Evolutionary conservation across 2,888 invertebrate species (phyloP).

Genomic region (Xestia ashworthii): DNA sequence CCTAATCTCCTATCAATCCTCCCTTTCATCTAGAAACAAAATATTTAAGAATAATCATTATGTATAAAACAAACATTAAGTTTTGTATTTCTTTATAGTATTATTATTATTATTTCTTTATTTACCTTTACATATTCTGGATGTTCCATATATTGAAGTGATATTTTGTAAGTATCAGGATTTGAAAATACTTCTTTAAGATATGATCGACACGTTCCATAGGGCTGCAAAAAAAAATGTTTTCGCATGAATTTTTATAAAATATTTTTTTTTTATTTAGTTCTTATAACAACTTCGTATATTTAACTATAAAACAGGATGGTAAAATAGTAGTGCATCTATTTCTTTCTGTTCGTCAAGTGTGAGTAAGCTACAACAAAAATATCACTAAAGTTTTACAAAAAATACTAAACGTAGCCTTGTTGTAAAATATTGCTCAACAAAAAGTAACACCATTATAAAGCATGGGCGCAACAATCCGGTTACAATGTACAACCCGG

Average conservation of each 20-base stretch:
- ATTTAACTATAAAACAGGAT: background rate
- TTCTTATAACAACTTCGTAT: background rate
- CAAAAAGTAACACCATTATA: background rate
- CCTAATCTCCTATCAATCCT: conserved; percentile 89
- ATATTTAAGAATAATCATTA: background rate
- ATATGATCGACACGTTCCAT: conserved; percentile 81
- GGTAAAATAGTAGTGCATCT: background rate
- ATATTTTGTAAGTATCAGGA: conserved; percentile 63
- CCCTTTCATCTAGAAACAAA: conserved; percentile 72
- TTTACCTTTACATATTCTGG: conserved; percentile 74
- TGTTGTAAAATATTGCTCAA: background rate
- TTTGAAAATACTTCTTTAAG: conserved; percentile 70
- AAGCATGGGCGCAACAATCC: background rate
- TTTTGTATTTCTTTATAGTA: background rate
- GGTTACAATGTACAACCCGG: too few species aligned
- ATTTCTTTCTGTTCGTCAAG: background rate
- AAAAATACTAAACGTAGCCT: background rate
- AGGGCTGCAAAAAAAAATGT: conserved; percentile 72
- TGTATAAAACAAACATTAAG: background rate
- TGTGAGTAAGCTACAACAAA: background rate
- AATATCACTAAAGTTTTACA: background rate
- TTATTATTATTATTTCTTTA: too few species aligned
- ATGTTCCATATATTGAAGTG: conserved; percentile 68
- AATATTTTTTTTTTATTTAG: background rate
- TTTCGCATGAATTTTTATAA: too few species aligned